These are phyloP conservation scores for Holotrichia oblita DNA, from an alignment of 1,140 invertebrate genomes.

Conservation along the genomic window DNA sequence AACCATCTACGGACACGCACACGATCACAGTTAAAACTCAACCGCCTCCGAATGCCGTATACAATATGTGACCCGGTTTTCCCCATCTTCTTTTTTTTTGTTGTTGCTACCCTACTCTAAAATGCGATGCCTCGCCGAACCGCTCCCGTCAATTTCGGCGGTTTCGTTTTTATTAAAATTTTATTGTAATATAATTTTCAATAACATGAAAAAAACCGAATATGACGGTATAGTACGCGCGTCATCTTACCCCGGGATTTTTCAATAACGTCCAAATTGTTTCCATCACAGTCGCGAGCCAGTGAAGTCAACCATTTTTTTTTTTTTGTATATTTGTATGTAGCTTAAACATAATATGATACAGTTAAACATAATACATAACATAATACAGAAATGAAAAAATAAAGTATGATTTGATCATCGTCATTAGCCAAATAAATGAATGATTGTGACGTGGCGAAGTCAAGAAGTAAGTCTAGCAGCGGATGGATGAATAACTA, in stretches of 20 bases:
- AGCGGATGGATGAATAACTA: no score
- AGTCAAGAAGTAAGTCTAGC: no score
- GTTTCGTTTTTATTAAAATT: slow-evolving; percentile 37
- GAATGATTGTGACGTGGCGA: no score
- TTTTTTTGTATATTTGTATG: no score
- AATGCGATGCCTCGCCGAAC: background rate
- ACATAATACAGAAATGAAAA: no score
- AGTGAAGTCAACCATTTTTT: background rate
- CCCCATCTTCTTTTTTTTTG: background rate
- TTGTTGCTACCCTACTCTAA: background rate
- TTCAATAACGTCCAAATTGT: slow-evolving; percentile 27
- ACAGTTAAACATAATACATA: no score
- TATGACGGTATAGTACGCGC: background rate
- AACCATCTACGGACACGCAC: background rate
- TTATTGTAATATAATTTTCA: slow-evolving; percentile 35
- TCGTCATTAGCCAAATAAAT: no score
- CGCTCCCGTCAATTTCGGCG: background rate
- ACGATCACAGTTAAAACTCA: background rate
- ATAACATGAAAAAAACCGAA: slow-evolving; percentile 17
- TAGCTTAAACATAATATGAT: no score
- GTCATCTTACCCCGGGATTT: slow-evolving; percentile 9
- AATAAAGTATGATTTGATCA: no score
- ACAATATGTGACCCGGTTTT: slow-evolving; percentile 14
- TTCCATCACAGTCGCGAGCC: background rate
- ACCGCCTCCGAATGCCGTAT: background rate